Base-by-base conservation (phyloP, 2,888 invertebrate genomes). In the Zaprionus lineosus region DNA sequence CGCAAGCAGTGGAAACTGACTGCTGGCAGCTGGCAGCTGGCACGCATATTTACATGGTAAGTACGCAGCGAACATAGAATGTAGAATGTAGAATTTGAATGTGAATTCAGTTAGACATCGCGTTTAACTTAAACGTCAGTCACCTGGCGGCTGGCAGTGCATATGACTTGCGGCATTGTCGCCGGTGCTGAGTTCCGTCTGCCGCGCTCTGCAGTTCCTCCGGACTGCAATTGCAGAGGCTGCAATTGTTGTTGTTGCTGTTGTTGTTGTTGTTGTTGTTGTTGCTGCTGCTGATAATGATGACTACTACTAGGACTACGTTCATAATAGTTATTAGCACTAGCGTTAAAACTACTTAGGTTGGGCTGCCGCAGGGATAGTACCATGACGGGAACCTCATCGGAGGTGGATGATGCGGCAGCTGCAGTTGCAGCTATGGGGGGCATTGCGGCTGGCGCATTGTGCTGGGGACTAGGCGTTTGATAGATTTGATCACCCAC, bases 401-500 rank as follows among this genome's bases (percentile, higher is more conserved):
- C 84, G 11, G 64, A 62, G 44, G 66, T 46, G 16, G 46, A 24
- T 16, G 55, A 39, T 6, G 52, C 47, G 9, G 40, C 61, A 21
- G 18, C 46, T 11, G 29, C 15, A 8, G 34, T 55, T 36, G 46
- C 57, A 11, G 44, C 26, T 12, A 29, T 21, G 37, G 53, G 51
- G 33, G 34, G 28, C 44, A 56, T 15, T 34, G 51, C 63, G 15
- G 39, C 44, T 12, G 68, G 58, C 15, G 75, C 73, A 44, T 64
- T 72, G 44, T 84, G 87, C 39, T 84, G 86, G 11, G 87, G 87
- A 76, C 87, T 89, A 62, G 88, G 88, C 16, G 88, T 88, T 81
- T 88, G 77, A 67, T 84, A 81, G 46, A 88, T 87, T 76, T 88
- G 87, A 68, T 89, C 90, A 92, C 94, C 93, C 90, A 95, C 95